phyloP scores from a whole-genome alignment of 2,888 invertebrate genomes.

The Bellardia pandia region DNA sequence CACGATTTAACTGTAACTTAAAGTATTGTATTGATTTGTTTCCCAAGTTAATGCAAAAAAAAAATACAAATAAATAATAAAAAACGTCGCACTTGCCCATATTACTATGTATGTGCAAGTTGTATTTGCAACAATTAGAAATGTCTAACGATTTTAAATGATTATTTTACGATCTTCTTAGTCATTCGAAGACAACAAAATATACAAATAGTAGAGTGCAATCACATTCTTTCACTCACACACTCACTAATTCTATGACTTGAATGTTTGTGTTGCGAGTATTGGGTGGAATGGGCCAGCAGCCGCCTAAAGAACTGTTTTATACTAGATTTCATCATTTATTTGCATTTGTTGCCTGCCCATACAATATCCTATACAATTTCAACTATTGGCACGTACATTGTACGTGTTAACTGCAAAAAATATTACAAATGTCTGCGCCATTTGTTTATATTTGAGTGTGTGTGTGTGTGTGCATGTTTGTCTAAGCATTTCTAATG shows the following conservation, averaged over 20 bases:
- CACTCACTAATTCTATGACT: not conserved
- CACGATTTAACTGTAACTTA: conserved; percentile 4
- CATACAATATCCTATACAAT: conserved; percentile 45
- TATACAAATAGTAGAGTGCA: not conserved
- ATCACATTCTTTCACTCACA: not conserved
- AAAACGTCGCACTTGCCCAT: conserved; percentile 41
- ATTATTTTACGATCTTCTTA: conserved; percentile 62
- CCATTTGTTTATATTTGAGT: conserved; percentile 21
- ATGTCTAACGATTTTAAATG: conserved; percentile 48
- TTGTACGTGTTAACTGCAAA: conserved; percentile 68
- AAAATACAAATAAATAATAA: conserved; percentile 1
- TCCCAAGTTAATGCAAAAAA: conserved; percentile 2
- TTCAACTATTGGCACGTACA: conserved; percentile 70
- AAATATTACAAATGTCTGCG: conserved; percentile 50
- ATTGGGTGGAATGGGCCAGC: not conserved
- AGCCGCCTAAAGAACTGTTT: conserved; percentile 23
- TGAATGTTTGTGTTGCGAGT: not conserved
- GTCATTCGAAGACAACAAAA: conserved; percentile 36
- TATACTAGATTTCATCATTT: conserved; percentile 6
- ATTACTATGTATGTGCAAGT: conserved; percentile 3
- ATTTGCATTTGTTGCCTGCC: conserved; percentile 11
- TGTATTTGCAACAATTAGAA: conserved; percentile 64
- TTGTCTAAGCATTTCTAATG: conserved; percentile 33
- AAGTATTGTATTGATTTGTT: not conserved
- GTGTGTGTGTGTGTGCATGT: not conserved